Evolutionary conservation across 2,888 invertebrate genomes (phyloP), one percentile per base, ranked within the genome.

Genomic region (Sympetrum striolatum): DNA sequence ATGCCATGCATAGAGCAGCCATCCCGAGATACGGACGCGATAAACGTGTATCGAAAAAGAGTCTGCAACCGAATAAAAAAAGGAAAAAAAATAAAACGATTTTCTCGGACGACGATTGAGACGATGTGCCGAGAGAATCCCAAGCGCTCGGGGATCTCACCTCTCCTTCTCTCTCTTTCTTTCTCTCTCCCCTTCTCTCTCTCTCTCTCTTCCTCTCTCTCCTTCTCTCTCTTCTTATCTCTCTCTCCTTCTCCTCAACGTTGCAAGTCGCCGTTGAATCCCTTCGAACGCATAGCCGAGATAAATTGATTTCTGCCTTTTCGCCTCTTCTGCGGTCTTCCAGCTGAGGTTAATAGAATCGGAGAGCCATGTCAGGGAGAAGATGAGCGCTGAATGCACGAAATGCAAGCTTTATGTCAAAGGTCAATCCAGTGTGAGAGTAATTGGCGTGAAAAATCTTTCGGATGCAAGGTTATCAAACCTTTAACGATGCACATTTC

Each of bases 61-160:
- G n/a, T n/a, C n/a, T n/a, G 80, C 10, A 48, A 25, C 15, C 35
- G 64, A 80, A 39, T n/a, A n/a, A 44, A 37, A 80, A 44, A 86
- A 35, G 18, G n/a, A 12, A 22, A 15, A 18, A 58, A 2, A 58
- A 31, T 22, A 35, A 82, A 82, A 60, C 48, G 60, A 37, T 86
- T 86, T 60, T 60, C 86, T 86, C 64, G 86, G 86, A 86, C 86
- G 58, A 60, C 82, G 82, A 58, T 60, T 82, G 82, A 82, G 82
- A 82, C 82, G 86, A 64, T 60, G 86, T 37, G 86, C 86, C 60
- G 60, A 86, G 37, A 86, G 86, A 86, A 86, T 86, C 37, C 86
- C 86, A 86, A 86, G 58, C 60, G 37, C 82, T 58, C 48, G 82
- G 35, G 60, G n/a, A 31, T n/a, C n/a, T n/a, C n/a, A n/a, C n/a